Base-by-base conservation (phyloP, 92 coral and sea anemone genomes). In the Montipora capitata region DNA sequence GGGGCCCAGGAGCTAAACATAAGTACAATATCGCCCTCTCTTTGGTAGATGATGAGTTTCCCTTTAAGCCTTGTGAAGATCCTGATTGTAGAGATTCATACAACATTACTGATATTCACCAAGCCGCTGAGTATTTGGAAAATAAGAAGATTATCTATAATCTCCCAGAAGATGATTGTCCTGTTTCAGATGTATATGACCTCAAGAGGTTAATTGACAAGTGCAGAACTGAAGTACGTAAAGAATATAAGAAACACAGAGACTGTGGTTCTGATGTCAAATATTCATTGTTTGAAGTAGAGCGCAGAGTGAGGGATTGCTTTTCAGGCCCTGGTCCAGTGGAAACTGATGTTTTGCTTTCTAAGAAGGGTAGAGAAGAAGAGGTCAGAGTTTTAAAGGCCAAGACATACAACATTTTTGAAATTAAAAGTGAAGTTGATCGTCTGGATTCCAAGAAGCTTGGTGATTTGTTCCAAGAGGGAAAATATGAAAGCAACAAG, bases 321-420 rank as follows among this genome's bases (percentile, higher is more conserved):
- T 59, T 77, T 40, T 7, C 43, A 15, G 16, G 12, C 20, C 20
- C 20, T 18, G 20, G 20, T 39, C 20, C 20, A 18, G 20, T 18
- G 20, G 20, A 18, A 18, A 18, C 20, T 18, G 20, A 18, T 18
- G 20, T 18, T 18, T 18, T 18, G 0, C 35, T 11, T n/a, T 8
- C 20, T 18, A 18, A 18, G 20, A 18, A 18, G 20, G 48, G 10
- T 8, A 48, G 15, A 8, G 1, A 15, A 12, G 13, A 10, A 66
- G n/a, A 40, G 15, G 2, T 18, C 20, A 18, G 20, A 18, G 20
- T 18, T 18, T 18, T 18, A 18, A 18, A 18, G 20, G 20, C 20
- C 20, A 18, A 18, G 20, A 18, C 20, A 18, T 76, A 39, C 40
- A 51, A 76, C 35, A 76, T 76, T 59, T 76, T 58, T 59, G 81